phyloP scores from a whole-genome alignment of 2,888 invertebrate genomes.

The Lithophane socia region DNA sequence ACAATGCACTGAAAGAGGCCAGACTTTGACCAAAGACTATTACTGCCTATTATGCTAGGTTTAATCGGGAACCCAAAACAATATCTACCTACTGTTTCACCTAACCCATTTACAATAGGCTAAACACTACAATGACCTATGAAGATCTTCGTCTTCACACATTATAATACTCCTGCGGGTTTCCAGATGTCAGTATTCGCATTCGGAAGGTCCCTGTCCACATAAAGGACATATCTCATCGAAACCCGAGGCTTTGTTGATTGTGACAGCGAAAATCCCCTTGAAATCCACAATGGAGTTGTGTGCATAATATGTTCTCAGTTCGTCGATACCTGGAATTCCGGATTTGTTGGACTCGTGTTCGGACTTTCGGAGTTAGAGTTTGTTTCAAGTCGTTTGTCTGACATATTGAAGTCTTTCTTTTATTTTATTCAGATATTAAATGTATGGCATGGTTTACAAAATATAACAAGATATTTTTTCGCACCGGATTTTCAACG shows the following conservation, averaged over 20 bases:
- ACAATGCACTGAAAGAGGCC: too few species aligned
- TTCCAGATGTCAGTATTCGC: constrained; percentile 27
- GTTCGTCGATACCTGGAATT: constrained; percentile 33
- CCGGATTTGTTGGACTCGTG: constrained; percentile 28
- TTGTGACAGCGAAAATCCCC: constrained; percentile 56
- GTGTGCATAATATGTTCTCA: constrained; percentile 33
- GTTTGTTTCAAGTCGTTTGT: background rate
- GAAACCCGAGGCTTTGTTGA: constrained; percentile 55
- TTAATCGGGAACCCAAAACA: too few species aligned
- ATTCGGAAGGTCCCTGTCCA: constrained; percentile 25
- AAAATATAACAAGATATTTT: too few species aligned
- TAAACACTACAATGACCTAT: constrained; percentile 25
- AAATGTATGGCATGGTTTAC: background rate
- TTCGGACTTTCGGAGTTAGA: constrained; percentile 12
- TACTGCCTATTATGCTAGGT: too few species aligned
- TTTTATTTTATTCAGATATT: constrained; percentile 1
- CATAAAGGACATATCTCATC: constrained; percentile 51
- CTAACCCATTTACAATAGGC: constrained; percentile 10
- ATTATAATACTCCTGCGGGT: constrained; percentile 25
- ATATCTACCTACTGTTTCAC: background rate
- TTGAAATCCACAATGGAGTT: constrained; percentile 43
- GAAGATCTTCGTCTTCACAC: constrained; percentile 28
- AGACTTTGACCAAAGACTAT: too few species aligned
- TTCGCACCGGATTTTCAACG: too few species aligned
- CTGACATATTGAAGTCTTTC: background rate